Conservation (phyloP, 2,113 vertebrate genomes). For the Passer montanus region DNA sequence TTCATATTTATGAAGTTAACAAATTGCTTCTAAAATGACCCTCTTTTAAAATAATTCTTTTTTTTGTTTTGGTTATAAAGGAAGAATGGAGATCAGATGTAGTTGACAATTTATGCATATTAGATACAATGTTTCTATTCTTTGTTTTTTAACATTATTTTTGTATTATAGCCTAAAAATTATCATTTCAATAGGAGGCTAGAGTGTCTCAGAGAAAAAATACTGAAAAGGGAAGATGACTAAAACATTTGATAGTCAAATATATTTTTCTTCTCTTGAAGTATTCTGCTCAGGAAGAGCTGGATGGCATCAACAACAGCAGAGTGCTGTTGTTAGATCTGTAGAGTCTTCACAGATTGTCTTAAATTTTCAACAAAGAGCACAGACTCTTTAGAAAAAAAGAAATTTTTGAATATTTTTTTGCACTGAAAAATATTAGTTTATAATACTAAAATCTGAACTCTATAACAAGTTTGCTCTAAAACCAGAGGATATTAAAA, state of each 20-base stretch:
- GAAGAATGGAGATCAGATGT: neutral
- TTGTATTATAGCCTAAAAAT: slow-evolving; percentile 1
- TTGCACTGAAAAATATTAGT: neutral
- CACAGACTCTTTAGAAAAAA: neutral
- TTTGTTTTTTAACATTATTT: neutral
- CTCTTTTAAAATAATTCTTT: neutral
- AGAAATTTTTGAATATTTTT: neutral
- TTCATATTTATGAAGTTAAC: neutral
- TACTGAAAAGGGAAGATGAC: neutral
- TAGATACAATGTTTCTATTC: neutral
- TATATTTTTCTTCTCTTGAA: slow-evolving; percentile 21
- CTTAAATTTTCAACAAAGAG: neutral
- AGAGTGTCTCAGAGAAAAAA: slow-evolving; percentile 4
- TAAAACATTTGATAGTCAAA: slow-evolving; percentile 18
- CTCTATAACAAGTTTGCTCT: neutral
- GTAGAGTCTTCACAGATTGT: neutral
- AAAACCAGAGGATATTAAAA: neutral
- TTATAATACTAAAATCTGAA: neutral
- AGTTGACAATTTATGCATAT: neutral
- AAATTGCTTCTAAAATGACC: neutral
- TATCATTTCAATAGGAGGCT: slow-evolving; percentile 31
- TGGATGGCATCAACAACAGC: neutral
- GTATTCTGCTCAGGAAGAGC: neutral
- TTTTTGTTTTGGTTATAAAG: neutral
- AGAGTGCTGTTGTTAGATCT: neutral